Base-by-base conservation (phyloP, 2,113 vertebrate species). In the Symphodus melops region DNA sequence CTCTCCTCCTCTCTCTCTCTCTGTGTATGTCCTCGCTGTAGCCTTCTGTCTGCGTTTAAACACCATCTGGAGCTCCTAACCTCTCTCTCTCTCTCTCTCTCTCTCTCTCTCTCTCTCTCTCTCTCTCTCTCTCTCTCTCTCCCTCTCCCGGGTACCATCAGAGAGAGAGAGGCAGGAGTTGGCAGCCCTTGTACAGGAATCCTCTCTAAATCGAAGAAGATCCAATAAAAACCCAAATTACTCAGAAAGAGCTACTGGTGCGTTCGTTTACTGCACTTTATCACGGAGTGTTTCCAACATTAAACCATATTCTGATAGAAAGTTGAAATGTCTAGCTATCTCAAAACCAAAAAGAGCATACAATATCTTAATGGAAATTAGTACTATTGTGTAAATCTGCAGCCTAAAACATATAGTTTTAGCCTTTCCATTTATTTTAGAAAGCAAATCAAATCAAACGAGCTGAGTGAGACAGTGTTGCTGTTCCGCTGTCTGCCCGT, bases 31-130 rank as follows among this genome's bases (percentile, higher is more conserved):
- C 92, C 91, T 86, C 88, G 86, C 88, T 90, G 89, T 87, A 90
- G 89, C 93, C 91, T 93, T 94, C 94, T 94, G 94, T 94, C 93
- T 93, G 93, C 92, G 93, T 93, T 95, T 94, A 95, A 93, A 92
- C 91, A 93, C 94, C 94, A 94, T 95, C 94, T 95, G 94, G 94
- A 95, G 88, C 91, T 88, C 81, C 85, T 86, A 82, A 84, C 87
- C 89, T 48, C 91, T 67, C 91, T 89, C 88, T 80, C 91, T 83
- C 88, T 73, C 88, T 61, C 88, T 69, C 87, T 59, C 90, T 88
- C 84, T 72, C 87, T 83, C 82, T 83, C 88, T 71, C 85, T 82
- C 85, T 77, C 84, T 81, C 82, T 71, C 84, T 75, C 81, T 75
- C 84, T 42, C 74, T 62, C 64, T 77, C 78, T 58, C 79, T 72